Base-by-base conservation (phyloP, 2,888 invertebrate genomes). In the Polyommatus iphigenia region DNA sequence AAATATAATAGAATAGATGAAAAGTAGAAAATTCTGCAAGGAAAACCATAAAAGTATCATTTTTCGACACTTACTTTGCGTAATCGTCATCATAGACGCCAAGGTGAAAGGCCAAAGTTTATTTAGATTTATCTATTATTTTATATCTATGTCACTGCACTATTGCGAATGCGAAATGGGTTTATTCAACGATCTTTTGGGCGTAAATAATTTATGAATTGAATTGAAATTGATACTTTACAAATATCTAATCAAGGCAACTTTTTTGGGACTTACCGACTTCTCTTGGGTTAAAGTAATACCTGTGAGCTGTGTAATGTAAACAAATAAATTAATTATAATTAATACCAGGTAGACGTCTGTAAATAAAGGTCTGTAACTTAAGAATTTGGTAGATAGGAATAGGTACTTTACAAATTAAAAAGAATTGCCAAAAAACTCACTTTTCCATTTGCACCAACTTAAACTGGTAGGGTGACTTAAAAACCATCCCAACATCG, bases 151-250 rank as follows among this genome's bases (percentile, higher is more conserved):
- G 75, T 29, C 13, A 15, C 15, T 73, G 20, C 24, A 75, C 24
- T 75, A 29, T 75, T 75, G 75, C 75, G 15, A 75, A 50, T 41
- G 50, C 29, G 75, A 75, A 75, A 75, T 75, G n/a, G 24, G 75
- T 75, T 75, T 29, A 75, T 75, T 15, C 46, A 54, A 54, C 54
- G 3, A 75, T 15, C 5, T 75, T 50, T 75, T 54, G 29, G 75
- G 15, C 75, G 50, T 75, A 54, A 29, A 29, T 54, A 50, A 75
- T 75, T 46, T 75, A 46, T 46, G 18, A 75, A 29, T 50, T 50
- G n/a, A 29, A 13, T 50, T 50, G 24, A 29, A 50, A 75, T 20
- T 50, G 46, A 75, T 75, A 54, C 46, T 41, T 72, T 72, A 36
- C 36, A 54, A 72, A 20, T 36, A 72, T 41, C 41, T 41, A 72